Evolutionary conservation across 2,888 invertebrate species (phyloP).

Genomic region (Julus scanicus): DNA sequence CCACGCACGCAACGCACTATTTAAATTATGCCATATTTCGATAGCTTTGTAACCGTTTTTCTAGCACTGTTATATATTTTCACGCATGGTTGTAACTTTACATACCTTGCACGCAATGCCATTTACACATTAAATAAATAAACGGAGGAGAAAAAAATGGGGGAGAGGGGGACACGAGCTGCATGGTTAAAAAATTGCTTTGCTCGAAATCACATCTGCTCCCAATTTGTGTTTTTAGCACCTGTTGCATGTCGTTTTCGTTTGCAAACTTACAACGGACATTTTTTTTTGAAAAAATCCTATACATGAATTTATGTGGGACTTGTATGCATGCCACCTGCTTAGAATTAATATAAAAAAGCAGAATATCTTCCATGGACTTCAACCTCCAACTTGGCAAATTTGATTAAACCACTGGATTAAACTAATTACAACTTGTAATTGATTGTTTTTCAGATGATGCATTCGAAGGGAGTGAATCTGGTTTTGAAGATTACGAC

Average conservation of each 20-base stretch:
- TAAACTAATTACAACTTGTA: not conserved
- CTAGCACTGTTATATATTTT: not conserved
- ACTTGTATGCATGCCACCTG: conserved; percentile 1
- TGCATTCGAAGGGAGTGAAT: conserved; percentile 57
- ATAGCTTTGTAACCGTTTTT: conserved; percentile 5
- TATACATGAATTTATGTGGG: not conserved
- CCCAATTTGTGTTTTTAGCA: conserved; percentile 33
- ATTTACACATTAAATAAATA: conserved; percentile 27
- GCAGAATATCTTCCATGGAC: not conserved
- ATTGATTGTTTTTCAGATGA: conserved; percentile 53
- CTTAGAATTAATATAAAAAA: not conserved
- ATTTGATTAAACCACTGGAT: too few species aligned
- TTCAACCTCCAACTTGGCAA: not conserved
- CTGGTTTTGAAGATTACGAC: conserved; percentile 59
- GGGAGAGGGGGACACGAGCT: conserved; percentile 1
- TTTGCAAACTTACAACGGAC: not conserved
- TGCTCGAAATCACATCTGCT: conserved; percentile 13
- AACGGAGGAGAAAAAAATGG: not conserved
- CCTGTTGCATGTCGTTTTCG: not conserved
- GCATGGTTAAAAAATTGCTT: conserved; percentile 17
- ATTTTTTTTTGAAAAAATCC: not conserved
- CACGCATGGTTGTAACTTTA: not conserved
- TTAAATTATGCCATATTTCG: conserved; percentile 21
- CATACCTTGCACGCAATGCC: conserved; percentile 24
- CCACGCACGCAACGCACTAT: conserved; percentile 2